A percentile compares a stretch with the other conserved stretches of the same genome.
These are phyloP conservation scores for Hydropsyche tenuis DNA, from an alignment of 1,140 invertebrate species.

Conservation along the genomic window DNA sequence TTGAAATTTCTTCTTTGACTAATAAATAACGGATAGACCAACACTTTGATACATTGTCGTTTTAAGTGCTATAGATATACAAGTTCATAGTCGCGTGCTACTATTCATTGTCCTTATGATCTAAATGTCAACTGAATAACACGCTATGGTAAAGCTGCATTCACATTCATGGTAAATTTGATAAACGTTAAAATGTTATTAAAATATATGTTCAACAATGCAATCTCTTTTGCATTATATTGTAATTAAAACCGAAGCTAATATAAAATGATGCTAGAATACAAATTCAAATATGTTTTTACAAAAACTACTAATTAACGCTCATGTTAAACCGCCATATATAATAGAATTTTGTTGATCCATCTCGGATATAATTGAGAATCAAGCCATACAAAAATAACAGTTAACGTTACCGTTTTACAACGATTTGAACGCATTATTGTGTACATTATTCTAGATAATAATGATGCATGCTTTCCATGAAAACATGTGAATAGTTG, in stretches of 20 bases:
- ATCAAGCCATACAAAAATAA: background rate
- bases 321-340: background rate
- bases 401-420: conserved; percentile 3
- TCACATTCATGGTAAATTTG: conserved; percentile 9
- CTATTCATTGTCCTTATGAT: conserved; percentile 20
- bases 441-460: background rate
- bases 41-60: background rate
- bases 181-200: too few relatives aligned
- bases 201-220: too few relatives aligned
- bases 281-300: background rate
- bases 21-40: background rate
- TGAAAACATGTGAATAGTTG: too few relatives aligned
- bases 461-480: too few relatives aligned
- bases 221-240: too few relatives aligned
- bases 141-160: conserved; percentile 37
- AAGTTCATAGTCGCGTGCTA: conserved; percentile 25
- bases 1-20: too few relatives aligned
- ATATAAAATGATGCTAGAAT: background rate
- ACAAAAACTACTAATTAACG: conserved; percentile 2
- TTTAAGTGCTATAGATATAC: background rate
- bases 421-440: background rate
- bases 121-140: conserved; percentile 46
- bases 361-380: conserved; percentile 7
- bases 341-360: background rate
- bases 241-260: too few relatives aligned